Conservation (phyloP, 2,113 vertebrate species). For the Saguinus imperator region DNA sequence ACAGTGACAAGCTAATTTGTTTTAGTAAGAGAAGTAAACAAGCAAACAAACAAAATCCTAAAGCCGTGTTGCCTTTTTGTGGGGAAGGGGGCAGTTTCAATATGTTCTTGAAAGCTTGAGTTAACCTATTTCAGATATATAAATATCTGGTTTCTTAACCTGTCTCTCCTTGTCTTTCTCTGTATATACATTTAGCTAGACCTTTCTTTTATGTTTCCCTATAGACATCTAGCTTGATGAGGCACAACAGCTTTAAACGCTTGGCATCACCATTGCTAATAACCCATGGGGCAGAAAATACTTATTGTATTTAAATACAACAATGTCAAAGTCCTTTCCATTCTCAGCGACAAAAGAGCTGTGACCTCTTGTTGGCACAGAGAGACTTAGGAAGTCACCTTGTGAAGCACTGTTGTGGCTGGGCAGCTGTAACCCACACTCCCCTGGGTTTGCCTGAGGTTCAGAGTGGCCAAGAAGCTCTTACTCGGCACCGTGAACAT, state of each 20-base stretch:
- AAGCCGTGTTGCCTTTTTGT: neutral
- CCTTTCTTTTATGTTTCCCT: neutral
- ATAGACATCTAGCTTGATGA: neutral
- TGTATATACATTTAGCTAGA: too few species aligned
- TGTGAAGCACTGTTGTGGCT: neutral
- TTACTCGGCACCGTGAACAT: neutral
- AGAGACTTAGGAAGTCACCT: neutral
- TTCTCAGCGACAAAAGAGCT: neutral
- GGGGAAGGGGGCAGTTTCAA: neutral
- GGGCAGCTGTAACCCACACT: neutral
- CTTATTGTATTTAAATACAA: neutral
- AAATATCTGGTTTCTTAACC: neutral
- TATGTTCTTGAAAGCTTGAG: neutral
- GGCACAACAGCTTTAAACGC: neutral
- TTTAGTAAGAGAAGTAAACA: neutral
- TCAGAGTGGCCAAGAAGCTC: neutral
- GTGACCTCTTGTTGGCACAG: neutral
- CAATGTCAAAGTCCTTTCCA: neutral
- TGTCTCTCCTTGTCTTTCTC: neutral
- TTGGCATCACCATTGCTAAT: neutral
- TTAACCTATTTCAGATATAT: neutral
- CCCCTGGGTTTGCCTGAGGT: neutral
- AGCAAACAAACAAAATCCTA: neutral
- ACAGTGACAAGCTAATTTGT: neutral
- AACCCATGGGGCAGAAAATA: neutral